A percentile compares a stretch with the other conserved stretches of the same genome.
phyloP scores from a whole-genome alignment of 2,113 vertebrate species.

The Coreoperca whiteheadi region DNA sequence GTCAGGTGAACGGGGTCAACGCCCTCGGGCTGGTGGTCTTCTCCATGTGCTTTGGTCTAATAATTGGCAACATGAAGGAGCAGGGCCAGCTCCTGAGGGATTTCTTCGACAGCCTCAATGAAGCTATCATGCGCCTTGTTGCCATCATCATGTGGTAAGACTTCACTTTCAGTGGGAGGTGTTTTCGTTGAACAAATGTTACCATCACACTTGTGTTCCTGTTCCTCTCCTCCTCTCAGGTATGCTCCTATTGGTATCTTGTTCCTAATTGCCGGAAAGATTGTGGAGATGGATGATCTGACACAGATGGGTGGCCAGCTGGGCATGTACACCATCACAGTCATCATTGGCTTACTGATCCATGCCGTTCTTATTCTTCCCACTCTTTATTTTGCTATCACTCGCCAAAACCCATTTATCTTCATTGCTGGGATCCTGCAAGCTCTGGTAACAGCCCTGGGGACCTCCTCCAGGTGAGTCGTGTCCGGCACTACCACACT shows the following conservation, averaged over 20 bases:
- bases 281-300: constrained; percentile 99
- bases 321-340: constrained; percentile 97
- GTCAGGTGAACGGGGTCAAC: constrained; percentile 94
- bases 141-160: constrained; percentile 96
- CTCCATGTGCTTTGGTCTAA: constrained; percentile 96
- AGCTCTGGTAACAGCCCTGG: constrained; percentile 94
- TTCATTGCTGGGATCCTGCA: constrained; percentile 96
- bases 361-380: constrained; percentile 93
- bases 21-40: constrained; percentile 97
- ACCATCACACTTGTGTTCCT: not conserved
- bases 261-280: constrained; percentile 97
- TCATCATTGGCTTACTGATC: constrained; percentile 94
- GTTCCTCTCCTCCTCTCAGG: constrained; percentile 78
- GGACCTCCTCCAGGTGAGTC: constrained; percentile 94
- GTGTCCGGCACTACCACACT: not conserved
- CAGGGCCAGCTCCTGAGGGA: constrained; percentile 92
- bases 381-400: constrained; percentile 94
- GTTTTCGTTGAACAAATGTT: not conserved
- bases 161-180: not conserved
- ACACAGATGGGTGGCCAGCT: constrained; percentile 96
- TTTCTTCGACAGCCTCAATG: constrained; percentile 97
- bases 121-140: constrained; percentile 97
- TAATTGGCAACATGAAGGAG: constrained; percentile 98
- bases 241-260: constrained; percentile 96
- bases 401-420: constrained; percentile 94